Evolutionary conservation across 2,797 vertebrate species (phyloP).

Genomic region (Myotis findleyi): DNA sequence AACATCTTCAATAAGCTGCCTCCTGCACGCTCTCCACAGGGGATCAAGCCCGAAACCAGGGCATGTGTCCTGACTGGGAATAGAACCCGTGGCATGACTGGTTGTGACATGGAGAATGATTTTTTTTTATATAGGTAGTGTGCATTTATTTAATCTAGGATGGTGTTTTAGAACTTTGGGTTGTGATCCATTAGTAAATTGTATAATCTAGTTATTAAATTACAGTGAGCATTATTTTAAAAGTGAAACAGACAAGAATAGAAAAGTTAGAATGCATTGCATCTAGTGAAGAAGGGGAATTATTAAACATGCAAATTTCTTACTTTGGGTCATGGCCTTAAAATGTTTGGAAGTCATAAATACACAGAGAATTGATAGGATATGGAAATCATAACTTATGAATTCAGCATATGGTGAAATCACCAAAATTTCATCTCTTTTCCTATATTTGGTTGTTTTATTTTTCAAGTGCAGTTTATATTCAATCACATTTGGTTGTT

Average conservation of each 20-base stretch:
- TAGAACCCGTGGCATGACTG: not conserved
- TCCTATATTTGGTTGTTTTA: not conserved
- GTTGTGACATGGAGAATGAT: not conserved
- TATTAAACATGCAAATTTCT: not conserved
- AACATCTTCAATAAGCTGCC: too few relatives aligned
- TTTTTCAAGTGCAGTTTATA: not conserved
- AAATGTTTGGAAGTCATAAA: not conserved
- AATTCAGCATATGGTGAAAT: not conserved
- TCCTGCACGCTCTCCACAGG: too few relatives aligned
- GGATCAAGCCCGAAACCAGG: too few relatives aligned
- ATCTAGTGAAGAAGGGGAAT: not conserved
- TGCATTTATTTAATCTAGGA: not conserved
- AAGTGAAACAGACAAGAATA: not conserved
- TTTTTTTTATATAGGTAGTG: not conserved
- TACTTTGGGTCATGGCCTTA: not conserved
- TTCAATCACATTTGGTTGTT: not conserved
- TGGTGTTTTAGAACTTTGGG: conserved; percentile 9
- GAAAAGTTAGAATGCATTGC: not conserved
- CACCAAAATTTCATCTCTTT: not conserved
- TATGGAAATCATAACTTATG: not conserved
- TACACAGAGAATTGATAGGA: not conserved
- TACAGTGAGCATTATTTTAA: not conserved
- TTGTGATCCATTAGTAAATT: not conserved
- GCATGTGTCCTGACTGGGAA: too few relatives aligned
- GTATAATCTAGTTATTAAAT: not conserved